Evolutionary conservation across 2,113 vertebrate genomes (phyloP).

Genomic region (Chionodraco myersi): DNA sequence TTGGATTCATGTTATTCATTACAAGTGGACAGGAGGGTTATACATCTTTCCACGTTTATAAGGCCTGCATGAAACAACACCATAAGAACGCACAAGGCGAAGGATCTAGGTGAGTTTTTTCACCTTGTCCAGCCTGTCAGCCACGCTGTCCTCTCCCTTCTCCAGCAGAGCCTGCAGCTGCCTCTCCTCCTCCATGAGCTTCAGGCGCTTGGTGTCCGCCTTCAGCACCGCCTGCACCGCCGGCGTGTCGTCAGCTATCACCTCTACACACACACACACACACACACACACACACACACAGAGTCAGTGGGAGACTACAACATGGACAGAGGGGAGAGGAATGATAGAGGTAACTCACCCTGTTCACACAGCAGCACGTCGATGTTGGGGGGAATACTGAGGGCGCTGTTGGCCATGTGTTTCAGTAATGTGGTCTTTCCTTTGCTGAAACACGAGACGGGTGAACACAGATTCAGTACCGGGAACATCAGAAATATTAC

Average conservation of each 20-base stretch:
- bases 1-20: too few relatives aligned
- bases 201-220: constrained; percentile 89
- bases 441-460: constrained; percentile 81
- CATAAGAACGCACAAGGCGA: too few relatives aligned
- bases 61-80: too few relatives aligned
- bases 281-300: neutral
- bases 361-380: constrained; percentile 94
- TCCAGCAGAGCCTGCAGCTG: constrained; percentile 87
- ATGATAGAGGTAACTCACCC: constrained; percentile 75
- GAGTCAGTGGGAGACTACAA: neutral
- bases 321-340: neutral
- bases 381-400: constrained; percentile 95
- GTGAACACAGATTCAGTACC: neutral
- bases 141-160: constrained; percentile 87
- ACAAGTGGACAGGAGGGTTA: too few relatives aligned
- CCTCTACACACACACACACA: constrained; percentile 82
- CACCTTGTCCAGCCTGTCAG: constrained; percentile 90
- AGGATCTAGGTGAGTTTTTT: too few relatives aligned
- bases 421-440: constrained; percentile 95
- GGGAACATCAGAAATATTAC: neutral
- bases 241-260: constrained; percentile 91
- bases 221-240: constrained; percentile 92
- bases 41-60: too few relatives aligned
- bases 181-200: constrained; percentile 90
- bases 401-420: constrained; percentile 91